phyloP scores from a whole-genome alignment of 2,113 vertebrate genomes.

The Lophochroa leadbeateri region DNA sequence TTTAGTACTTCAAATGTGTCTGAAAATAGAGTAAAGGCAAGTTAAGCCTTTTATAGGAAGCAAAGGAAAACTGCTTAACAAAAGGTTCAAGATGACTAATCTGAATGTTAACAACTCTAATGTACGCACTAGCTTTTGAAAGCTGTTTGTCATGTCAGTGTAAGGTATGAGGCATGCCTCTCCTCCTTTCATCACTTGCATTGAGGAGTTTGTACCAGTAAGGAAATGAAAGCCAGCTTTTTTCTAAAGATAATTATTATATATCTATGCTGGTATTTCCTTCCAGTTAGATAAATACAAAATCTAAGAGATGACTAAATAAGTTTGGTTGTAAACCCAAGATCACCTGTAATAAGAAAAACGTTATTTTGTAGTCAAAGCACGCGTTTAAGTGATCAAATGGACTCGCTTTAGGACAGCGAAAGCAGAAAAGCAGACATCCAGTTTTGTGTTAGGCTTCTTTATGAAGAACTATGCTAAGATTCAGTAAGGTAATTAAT shows the following conservation, averaged over 20 bases:
- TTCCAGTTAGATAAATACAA: not conserved
- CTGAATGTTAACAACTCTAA: not conserved
- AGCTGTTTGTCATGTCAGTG: not conserved
- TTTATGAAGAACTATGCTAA: not conserved
- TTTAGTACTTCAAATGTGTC: not conserved
- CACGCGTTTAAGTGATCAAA: not conserved
- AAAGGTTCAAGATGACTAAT: conserved; percentile 27
- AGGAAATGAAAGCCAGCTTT: not conserved
- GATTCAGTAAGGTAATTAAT: not conserved
- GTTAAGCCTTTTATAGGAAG: not conserved
- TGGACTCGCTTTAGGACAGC: not conserved
- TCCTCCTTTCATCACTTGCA: not conserved
- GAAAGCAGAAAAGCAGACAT: not conserved
- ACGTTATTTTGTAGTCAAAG: not conserved
- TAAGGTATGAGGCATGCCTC: not conserved
- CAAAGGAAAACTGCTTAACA: not conserved
- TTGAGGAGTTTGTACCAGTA: not conserved
- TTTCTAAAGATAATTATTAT: not conserved
- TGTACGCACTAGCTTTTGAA: not conserved
- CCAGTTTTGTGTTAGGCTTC: not conserved
- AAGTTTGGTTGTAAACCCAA: not conserved
- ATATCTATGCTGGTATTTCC: not conserved
- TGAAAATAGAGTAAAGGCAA: conserved; percentile 4
- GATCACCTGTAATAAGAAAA: not conserved
- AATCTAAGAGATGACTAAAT: not conserved